Base-by-base conservation (phyloP, 1,140 invertebrate genomes). In the Wasmannia auropunctata region DNA sequence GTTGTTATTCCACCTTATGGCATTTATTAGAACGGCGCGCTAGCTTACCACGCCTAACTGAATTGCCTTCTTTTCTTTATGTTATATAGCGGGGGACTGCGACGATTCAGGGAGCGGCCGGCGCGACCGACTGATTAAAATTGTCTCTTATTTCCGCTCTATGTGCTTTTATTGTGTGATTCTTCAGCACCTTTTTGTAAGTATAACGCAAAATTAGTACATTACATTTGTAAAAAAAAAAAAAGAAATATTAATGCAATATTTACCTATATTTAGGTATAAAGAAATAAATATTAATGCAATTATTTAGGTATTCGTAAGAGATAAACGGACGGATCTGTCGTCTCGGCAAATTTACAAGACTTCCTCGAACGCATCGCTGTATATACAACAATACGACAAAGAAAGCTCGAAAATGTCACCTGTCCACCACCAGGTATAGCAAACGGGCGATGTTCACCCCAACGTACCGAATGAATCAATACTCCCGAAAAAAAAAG, bases 391-490 rank as follows among this genome's bases (percentile, higher is more conserved):
- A 37, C 16, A 49, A 49, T 19, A 31, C 37, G 1, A 67, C 58
- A 31, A 77, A 62, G 40, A 67, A 8, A 70, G 8, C 4, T 80
- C n/a, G 34, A 81, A 70, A 70, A 58, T 70, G 58, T 43, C 37
- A 43, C 51, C 43, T 51, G 75, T 63, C 43, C 58, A 34, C 14
- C 14, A 28, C 6, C 58, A 37, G 58, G 58, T 46, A 49, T 25
- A 31, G 28, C 75, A 19, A 51, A 54, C 14, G n/a, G n/a, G 14
- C 19, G n/a, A 10, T 60, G 28, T 40, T 51, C 37, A 28, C 3
- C 22, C n/a, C 10, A 56, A 72, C 19, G 43, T 79, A 65, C 60
- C 60, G 51, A 79, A 58, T 70, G 46, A n/a, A 81, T 80, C 76
- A 51, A 80, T 67, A 69, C 51, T 2, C 14, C 25, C 2, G 19